Conservation (phyloP, 2,113 vertebrate species). For the Menidia beryllina region DNA sequence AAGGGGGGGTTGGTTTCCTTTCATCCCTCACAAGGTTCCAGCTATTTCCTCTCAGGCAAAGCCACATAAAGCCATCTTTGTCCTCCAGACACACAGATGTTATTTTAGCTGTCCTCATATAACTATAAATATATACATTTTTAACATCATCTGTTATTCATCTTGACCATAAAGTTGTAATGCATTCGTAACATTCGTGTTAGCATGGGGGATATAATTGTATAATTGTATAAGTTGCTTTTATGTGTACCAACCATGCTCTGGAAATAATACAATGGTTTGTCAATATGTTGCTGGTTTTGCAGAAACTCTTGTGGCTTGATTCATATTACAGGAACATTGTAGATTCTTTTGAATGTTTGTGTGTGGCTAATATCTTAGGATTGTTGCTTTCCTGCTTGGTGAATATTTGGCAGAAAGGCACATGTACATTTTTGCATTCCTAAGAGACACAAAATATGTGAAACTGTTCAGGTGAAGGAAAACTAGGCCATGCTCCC, state of each 20-base stretch:
- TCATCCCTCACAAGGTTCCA: conserved; percentile 53
- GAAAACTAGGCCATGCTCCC: conserved; percentile 45
- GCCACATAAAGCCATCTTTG: conserved; percentile 76
- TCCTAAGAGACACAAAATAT: conserved; percentile 30
- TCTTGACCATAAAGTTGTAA: conserved; percentile 51
- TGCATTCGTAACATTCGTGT: conserved; percentile 39
- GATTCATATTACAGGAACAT: conserved; percentile 6
- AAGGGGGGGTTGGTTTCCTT: conserved; percentile 63
- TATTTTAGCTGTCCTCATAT: conserved; percentile 73
- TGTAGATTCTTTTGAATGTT: not conserved
- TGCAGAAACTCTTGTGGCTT: conserved; percentile 18
- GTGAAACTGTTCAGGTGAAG: conserved; percentile 15
- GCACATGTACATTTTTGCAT: not conserved
- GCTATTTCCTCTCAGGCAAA: conserved; percentile 54
- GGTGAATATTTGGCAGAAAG: not conserved
- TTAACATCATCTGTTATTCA: conserved; percentile 59
- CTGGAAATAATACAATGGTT: too few species aligned
- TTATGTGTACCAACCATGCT: too few species aligned
- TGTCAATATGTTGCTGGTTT: too few species aligned
- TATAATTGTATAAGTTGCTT: too few species aligned
- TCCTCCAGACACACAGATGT: conserved; percentile 58
- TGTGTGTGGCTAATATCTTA: conserved; percentile 15
- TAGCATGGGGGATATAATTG: not conserved
- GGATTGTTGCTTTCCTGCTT: conserved; percentile 31
- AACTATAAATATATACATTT: conserved; percentile 65